Percentiles rank a stretch among this genome's conserved stretches.
phyloP scores from a whole-genome alignment of 2,797 vertebrate genomes.

The Chloroceryle inda region DNA sequence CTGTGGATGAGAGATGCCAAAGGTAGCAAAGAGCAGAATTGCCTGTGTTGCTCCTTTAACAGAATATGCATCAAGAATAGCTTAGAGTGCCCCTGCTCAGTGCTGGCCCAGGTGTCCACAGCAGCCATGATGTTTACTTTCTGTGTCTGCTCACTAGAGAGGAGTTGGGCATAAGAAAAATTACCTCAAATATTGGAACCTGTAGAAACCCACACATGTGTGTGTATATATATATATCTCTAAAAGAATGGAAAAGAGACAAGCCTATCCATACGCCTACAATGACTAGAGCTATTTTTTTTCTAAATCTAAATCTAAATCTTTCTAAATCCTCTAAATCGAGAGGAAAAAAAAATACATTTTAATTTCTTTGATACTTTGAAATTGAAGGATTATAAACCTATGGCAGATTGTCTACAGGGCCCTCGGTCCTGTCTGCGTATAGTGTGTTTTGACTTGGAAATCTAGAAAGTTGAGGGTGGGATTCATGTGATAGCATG shows the following conservation, averaged over 20 bases:
- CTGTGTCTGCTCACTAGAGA: not conserved
- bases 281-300: not conserved
- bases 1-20: not conserved
- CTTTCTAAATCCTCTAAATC: not conserved
- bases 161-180: not conserved
- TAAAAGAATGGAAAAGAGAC: not conserved
- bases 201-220: not conserved
- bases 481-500: not conserved
- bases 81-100: not conserved
- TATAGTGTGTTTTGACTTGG: not conserved
- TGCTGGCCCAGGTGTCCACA: not conserved
- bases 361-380: slow-evolving; percentile 18
- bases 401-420: not conserved
- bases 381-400: not conserved
- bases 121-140: not conserved
- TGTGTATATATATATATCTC: too few species aligned
- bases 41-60: not conserved
- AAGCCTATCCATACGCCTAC: not conserved
- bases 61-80: not conserved
- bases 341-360: not conserved
- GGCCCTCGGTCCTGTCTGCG: not conserved
- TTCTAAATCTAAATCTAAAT: not conserved
- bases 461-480: not conserved
- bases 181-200: not conserved
- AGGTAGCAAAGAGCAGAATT: not conserved